Evolutionary conservation across 2,797 vertebrate species (phyloP), one percentile per base, ranked within the genome.

Genomic region (Arremon brunneinucha): DNA sequence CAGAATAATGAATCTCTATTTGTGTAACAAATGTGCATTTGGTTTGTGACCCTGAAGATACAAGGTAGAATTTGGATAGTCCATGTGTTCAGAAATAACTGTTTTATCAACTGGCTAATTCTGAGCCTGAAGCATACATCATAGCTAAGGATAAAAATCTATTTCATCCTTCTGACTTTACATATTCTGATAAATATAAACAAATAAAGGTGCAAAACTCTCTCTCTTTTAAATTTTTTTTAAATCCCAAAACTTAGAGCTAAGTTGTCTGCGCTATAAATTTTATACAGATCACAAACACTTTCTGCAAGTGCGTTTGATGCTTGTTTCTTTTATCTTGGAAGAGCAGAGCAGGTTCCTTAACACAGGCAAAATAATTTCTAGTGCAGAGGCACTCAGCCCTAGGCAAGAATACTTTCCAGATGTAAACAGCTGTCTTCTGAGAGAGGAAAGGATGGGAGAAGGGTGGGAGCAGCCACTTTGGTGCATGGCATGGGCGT

Each of bases 1-100:
- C 44, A 85, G 87, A 85, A 90, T 95, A 96, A 94, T 95, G 72
- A 95, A 91, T 76, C 52, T 94, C 32, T 41, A 57, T 94, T 94
- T 96, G 55, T 19, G 35, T 70, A 96, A 92, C 23, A 84, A 87
- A 94, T 75, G 67, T 95, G 49, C 63, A 63, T 92, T 85, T 93
- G 23, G 78, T 74, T 94, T 86, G 56, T 93, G 78, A 85, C 62
- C 80, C 82, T 90, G 78, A 96, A 96, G 84, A 79, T 69, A 71
- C 47, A 41, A 85, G 41, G 60, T 56, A 60, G 68, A 81, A 74
- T 89, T 70, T 11, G 21, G 79, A 79, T 77, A 78, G 93, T 71
- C 27, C 37, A 39, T 32, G 65, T 4, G 3, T 86, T 94, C 88
- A 71, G 82, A 82, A 96, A 83, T 64, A 55, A 44, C n/a, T 76